Conservation (phyloP, 2,113 vertebrate genomes). For the Edolisoma coerulescens region DNA sequence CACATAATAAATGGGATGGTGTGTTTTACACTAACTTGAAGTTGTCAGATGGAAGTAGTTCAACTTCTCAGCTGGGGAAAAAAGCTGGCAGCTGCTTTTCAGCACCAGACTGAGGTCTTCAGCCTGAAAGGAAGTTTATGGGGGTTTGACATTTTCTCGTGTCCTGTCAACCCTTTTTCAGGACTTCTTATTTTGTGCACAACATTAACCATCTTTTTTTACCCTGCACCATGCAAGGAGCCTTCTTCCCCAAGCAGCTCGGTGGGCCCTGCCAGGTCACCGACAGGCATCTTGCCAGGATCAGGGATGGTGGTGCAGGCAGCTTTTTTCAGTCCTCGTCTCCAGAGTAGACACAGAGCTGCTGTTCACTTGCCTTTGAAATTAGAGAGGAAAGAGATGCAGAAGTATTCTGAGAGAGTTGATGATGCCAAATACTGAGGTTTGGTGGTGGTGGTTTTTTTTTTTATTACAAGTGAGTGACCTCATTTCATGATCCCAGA, state of each 20-base stretch:
- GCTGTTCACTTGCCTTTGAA: not conserved
- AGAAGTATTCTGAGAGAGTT: not conserved
- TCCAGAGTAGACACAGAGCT: not conserved
- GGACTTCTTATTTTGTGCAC: not conserved
- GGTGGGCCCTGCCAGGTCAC: not conserved
- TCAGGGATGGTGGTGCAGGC: not conserved
- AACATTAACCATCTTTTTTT: not conserved
- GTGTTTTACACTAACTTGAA: not conserved
- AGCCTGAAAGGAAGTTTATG: not conserved
- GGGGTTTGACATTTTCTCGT: not conserved
- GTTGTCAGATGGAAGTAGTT: not conserved
- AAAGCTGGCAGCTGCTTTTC: not conserved
- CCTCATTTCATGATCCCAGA: not conserved
- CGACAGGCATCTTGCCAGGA: fast-evolving
- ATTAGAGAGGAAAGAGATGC: not conserved
- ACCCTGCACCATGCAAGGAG: not conserved
- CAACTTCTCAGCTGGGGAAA: not conserved
- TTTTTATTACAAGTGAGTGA: not conserved
- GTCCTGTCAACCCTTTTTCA: not conserved
- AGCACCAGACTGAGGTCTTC: not conserved
- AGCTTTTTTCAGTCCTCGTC: not conserved
- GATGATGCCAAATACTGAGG: not conserved
- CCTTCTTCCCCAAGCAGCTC: not conserved
- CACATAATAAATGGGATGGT: not conserved
- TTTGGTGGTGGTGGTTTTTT: not conserved